These are phyloP conservation scores for Dicerorhinus sumatrensis DNA, from an alignment of 2,113 vertebrate genomes.

Conservation along the genomic window DNA sequence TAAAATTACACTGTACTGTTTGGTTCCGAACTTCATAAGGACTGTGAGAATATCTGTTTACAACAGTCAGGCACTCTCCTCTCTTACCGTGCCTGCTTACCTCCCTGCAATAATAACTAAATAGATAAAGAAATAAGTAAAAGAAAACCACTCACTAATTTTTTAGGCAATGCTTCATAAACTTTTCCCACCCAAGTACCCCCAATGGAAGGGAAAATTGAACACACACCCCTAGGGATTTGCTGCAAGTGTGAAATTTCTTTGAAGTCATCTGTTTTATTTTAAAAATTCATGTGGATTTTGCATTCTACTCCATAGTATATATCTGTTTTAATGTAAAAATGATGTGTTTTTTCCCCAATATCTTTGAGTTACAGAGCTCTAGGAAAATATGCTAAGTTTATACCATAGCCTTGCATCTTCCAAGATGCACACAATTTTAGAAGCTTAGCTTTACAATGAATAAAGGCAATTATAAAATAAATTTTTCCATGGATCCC, in stretches of 20 bases:
- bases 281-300: constrained; percentile 69
- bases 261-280: constrained; percentile 68
- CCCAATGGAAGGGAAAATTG: constrained; percentile 64
- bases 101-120: background rate
- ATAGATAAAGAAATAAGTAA: constrained; percentile 50
- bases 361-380: constrained; percentile 55
- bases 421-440: background rate
- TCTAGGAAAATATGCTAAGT: constrained; percentile 57
- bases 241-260: constrained; percentile 61
- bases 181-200: constrained; percentile 12
- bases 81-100: background rate
- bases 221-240: background rate
- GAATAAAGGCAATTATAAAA: constrained; percentile 50
- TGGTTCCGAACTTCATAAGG: constrained; percentile 18
- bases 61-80: background rate
- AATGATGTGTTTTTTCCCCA: constrained; percentile 46
- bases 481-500: background rate
- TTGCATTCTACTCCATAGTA: constrained; percentile 61
- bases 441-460: constrained; percentile 11
- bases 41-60: background rate
- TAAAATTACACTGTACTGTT: constrained; percentile 28
- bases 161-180: constrained; percentile 43
- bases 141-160: constrained; percentile 42
- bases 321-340: constrained; percentile 67
- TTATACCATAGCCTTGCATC: background rate